Evolutionary conservation across 2,888 invertebrate genomes (phyloP), one percentile per base, ranked within the genome.

Genomic region (Erebia epiphron): DNA sequence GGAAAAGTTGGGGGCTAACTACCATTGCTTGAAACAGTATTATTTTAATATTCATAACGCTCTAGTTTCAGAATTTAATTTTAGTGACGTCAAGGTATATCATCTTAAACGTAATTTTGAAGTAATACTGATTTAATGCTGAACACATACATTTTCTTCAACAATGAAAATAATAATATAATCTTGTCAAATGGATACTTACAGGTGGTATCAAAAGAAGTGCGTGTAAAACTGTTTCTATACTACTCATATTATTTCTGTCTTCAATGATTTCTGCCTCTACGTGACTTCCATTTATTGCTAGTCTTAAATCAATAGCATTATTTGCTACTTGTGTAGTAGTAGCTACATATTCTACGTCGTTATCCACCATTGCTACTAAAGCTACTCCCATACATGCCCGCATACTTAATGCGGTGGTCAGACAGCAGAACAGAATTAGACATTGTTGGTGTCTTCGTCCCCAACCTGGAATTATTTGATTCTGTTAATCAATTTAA

Each of bases 301-400:
- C 18, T 18, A 54, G 18, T 54, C 2, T 18, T 10, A 18, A 8
- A 18, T 21, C 9, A 18, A 49, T 49, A 35, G 16, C 16, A 62
- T 62, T 49, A 46, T 5, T 1, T 7, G 13, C 14, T 57, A 57
- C 14, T 21, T 57, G 14, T 18, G 61, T 61, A 14, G 46, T 46
- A 16, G 46, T 49, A 14, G 9, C 46, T 21, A 9, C 14, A 49
- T 46, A 14, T 21, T 21, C 13, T 10, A 46, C 16, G 11, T 78
- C 74, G 26, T 74, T 76, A 16, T 80, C 76, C 0, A 85, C 86
- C 95, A 96, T 96, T 1, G 95, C 95, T 0, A 96, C 95, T 26
- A 96, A 85, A 0, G 95, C 95, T 0, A 96, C 95, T 0, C 96
- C 95, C 83, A 96, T 92, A 74, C 95, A 95, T 0, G 95, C 91